A percentile compares a stretch with the other conserved stretches of the same genome.
Conservation (phyloP, 2,797 vertebrate species). For the Syndactyla subalaris region DNA sequence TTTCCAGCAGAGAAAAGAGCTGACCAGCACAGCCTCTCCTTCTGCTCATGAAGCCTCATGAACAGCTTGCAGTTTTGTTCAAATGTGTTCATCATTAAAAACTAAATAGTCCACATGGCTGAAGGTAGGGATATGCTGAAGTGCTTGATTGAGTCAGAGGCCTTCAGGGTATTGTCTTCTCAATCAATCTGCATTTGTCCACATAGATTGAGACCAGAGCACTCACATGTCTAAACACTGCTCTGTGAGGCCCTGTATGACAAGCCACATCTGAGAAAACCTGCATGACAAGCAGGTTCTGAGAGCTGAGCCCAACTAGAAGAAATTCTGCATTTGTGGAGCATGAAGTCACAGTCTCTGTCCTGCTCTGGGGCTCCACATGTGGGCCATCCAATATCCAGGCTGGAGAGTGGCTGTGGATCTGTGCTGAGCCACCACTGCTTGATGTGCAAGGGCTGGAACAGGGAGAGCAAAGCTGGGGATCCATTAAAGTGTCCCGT, state of each 20-base stretch:
- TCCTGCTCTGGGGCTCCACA: not conserved
- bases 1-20: not conserved
- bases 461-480: not conserved
- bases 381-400: not conserved
- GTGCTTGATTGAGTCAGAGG: not conserved
- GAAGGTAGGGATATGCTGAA: not conserved
- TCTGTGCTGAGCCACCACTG: not conserved
- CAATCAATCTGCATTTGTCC: not conserved
- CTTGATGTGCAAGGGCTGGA: not conserved
- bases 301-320: not conserved
- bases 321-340: not conserved
- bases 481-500: not conserved
- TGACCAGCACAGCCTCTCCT: not conserved
- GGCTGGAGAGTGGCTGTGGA: not conserved
- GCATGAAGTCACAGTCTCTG: not conserved
- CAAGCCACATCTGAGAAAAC: not conserved
- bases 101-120: not conserved
- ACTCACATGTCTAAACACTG: not conserved
- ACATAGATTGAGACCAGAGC: not conserved
- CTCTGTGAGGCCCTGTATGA: not conserved
- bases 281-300: not conserved
- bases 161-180: not conserved
- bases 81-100: not conserved
- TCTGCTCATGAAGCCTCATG: not conserved
- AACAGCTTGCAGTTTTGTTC: not conserved